A percentile compares a stretch with the other conserved stretches of the same genome.
Evolutionary conservation across 2,113 vertebrate genomes (phyloP).

Genomic region (Cyanoliseus patagonus): DNA sequence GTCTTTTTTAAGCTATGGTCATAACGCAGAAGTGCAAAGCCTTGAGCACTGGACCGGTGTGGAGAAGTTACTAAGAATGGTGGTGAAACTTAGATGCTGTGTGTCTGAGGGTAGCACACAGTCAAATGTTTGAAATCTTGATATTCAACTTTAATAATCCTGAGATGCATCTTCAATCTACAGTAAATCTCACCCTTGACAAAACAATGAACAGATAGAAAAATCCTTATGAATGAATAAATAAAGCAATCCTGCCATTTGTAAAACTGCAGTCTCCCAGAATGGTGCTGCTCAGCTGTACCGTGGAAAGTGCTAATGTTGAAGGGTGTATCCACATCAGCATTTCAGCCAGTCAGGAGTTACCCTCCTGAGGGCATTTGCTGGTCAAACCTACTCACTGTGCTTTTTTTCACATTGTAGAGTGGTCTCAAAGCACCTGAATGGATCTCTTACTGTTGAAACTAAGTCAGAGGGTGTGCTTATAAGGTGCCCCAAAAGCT

Average conservation of each 20-base stretch:
- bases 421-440: neutral
- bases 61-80: neutral
- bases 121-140: neutral
- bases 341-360: neutral
- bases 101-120: neutral
- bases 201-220: neutral
- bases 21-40: neutral
- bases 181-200: rapidly evolving
- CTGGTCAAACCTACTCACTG: neutral
- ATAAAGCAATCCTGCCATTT: neutral
- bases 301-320: neutral
- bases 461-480: neutral
- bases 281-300: neutral
- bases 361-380: neutral
- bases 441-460: neutral
- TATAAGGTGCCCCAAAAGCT: neutral
- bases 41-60: rapidly evolving
- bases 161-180: neutral
- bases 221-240: neutral
- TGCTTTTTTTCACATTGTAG: neutral
- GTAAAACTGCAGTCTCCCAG: neutral
- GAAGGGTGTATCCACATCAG: neutral
- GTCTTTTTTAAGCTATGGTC: neutral
- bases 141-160: neutral
- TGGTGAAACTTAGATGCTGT: neutral